Evolutionary conservation across 2,113 vertebrate species (phyloP), one percentile per base, ranked within the genome.

Genomic region (Otus sunia): DNA sequence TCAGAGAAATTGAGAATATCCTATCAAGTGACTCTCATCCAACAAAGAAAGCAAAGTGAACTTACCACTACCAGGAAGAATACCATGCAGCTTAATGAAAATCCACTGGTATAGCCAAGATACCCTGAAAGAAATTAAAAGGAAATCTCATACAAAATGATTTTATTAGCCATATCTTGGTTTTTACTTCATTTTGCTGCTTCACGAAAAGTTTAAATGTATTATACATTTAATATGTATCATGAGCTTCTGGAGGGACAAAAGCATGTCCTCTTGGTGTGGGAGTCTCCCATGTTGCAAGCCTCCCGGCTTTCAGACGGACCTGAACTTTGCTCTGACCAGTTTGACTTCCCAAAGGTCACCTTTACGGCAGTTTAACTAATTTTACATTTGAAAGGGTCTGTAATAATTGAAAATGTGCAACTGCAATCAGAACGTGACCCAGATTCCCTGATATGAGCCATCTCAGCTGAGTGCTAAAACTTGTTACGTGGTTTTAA

Each of bases 11-110:
- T 53, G 15, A 39, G 29, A 76, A 12, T 52, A 66, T 36, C 22
- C 20, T 78, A 36, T 72, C 34, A 94, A 68, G 16, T 50, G 56
- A 47, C 39, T 63, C 19, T 93, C 76, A 84, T 63, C n/a, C 78
- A 96, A 78, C 19, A 49, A 68, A 92, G 55, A 8, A 26, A 77
- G 49, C 36, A 83, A 85, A 49, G 26, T 78, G 68, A 88, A 99
- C 99, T 98, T 98, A 99, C 99, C 98, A 99, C 97, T 90, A 99
- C 98, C 68, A 99, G 98, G 98, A 99, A 99, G 97, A 99, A 99
- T 49, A 98, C 96, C 98, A 99, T 99, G 81, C 98, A 99, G 92
- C 97, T 97, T 95, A 99, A 96, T 66, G 98, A 99, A 97, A 99
- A 98, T 87, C 98, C 98, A 95, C 98, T 99, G 14, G 98, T 98